phyloP scores from a whole-genome alignment of 2,888 invertebrate species.

The Homarus gammarus region DNA sequence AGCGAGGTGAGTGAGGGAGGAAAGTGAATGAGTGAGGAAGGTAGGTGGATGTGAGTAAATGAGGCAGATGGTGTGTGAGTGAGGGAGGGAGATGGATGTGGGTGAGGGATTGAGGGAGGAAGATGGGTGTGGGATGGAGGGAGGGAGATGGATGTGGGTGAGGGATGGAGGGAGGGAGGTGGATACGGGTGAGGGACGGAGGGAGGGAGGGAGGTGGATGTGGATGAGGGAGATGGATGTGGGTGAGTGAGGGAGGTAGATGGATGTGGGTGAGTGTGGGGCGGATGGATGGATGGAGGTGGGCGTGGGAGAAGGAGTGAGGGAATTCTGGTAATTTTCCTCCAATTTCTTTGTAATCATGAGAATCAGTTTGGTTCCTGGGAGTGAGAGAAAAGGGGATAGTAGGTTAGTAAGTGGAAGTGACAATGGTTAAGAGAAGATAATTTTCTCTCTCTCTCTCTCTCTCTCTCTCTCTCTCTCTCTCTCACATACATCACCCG shows the following conservation, averaged over 20 bases:
- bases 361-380: conserved; percentile 12
- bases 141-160: not conserved
- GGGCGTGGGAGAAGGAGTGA: no score
- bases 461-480: no score
- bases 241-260: no score
- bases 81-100: not conserved
- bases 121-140: not conserved
- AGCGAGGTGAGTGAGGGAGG: no score
- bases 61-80: not conserved
- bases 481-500: no score
- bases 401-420: no score
- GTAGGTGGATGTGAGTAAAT: not conserved
- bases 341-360: not conserved
- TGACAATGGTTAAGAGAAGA: no score
- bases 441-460: no score
- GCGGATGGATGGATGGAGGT: not conserved
- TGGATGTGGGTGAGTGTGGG: not conserved
- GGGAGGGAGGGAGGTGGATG: not conserved
- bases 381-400: conserved; percentile 8
- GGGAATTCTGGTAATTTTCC: not conserved
- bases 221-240: no score
- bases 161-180: not conserved
- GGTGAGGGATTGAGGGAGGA: not conserved
- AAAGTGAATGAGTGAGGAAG: not conserved
- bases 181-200: no score